phyloP scores from a whole-genome alignment of 2,113 vertebrate species.

The Sigmodon hispidus region DNA sequence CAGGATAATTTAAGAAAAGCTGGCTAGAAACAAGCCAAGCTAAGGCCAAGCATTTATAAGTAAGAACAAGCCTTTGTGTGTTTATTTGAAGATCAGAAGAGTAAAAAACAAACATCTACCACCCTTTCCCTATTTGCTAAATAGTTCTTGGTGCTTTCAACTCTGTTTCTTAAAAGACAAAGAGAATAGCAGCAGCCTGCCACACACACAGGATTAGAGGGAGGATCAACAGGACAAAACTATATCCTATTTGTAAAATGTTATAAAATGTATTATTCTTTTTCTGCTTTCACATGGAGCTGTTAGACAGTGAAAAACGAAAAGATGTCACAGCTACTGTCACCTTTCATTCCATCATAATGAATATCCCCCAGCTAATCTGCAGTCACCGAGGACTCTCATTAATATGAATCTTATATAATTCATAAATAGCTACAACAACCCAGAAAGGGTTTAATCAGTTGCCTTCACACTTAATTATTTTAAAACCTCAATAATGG shows the following conservation, averaged over 20 bases:
- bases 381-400: slow-evolving; percentile 55
- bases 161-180: slow-evolving; percentile 27
- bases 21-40: neutral
- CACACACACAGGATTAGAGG: slow-evolving; percentile 46
- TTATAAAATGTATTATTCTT: slow-evolving; percentile 30
- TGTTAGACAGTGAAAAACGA: slow-evolving; percentile 50
- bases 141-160: neutral
- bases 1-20: neutral
- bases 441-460: slow-evolving; percentile 78
- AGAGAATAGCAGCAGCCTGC: neutral
- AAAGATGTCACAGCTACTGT: slow-evolving; percentile 45
- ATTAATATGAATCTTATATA: slow-evolving; percentile 77
- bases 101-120: neutral
- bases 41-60: neutral
- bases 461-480: slow-evolving; percentile 79
- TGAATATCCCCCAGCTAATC: slow-evolving; percentile 78
- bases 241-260: slow-evolving; percentile 60
- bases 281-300: slow-evolving; percentile 32
- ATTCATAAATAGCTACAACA: slow-evolving; percentile 77
- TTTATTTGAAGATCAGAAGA: neutral
- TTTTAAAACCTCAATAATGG: slow-evolving; percentile 77
- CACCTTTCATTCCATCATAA: slow-evolving; percentile 67
- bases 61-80: neutral
- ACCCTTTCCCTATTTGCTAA: neutral
- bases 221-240: slow-evolving; percentile 2